These are phyloP conservation scores for Morphnarchus princeps DNA, from an alignment of 2,113 vertebrate species.

Conservation along the genomic window DNA sequence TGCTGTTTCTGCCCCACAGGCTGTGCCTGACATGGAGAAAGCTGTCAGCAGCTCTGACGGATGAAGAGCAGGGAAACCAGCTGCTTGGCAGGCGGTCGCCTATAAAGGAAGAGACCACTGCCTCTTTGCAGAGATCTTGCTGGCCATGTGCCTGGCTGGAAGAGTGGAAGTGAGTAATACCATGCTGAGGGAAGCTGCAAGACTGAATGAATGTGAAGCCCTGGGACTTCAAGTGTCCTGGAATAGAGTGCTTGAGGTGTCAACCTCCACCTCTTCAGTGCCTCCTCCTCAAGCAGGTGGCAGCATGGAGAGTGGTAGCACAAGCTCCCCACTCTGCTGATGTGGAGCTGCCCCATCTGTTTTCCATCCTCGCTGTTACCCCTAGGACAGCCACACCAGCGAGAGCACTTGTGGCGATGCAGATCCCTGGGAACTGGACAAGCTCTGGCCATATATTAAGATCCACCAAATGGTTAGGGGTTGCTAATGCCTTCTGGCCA, in stretches of 20 bases:
- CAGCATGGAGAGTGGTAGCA: background rate
- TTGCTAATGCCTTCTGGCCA: background rate
- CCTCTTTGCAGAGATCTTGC: slow-evolving; percentile 8
- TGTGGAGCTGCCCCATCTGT: background rate
- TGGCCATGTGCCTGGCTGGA: slow-evolving; percentile 10
- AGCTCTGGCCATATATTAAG: background rate
- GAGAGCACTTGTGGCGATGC: background rate
- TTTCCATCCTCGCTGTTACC: background rate
- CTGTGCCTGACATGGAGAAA: background rate
- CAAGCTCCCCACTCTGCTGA: background rate
- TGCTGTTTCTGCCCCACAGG: background rate
- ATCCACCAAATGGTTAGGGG: background rate
- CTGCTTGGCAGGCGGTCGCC: background rate
- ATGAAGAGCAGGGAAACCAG: slow-evolving; percentile 10
- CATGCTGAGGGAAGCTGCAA: background rate
- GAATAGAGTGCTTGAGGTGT: background rate
- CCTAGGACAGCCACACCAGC: background rate
- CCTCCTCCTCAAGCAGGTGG: background rate
- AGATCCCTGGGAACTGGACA: background rate
- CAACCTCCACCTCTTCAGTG: background rate
- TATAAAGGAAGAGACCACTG: slow-evolving; percentile 16
- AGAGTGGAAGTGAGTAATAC: background rate
- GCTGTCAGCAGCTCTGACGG: background rate
- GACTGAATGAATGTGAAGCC: background rate
- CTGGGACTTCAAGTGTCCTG: background rate